Conservation (phyloP, 2,113 vertebrate genomes). For the Brachyhypopomus gauderio region DNA sequence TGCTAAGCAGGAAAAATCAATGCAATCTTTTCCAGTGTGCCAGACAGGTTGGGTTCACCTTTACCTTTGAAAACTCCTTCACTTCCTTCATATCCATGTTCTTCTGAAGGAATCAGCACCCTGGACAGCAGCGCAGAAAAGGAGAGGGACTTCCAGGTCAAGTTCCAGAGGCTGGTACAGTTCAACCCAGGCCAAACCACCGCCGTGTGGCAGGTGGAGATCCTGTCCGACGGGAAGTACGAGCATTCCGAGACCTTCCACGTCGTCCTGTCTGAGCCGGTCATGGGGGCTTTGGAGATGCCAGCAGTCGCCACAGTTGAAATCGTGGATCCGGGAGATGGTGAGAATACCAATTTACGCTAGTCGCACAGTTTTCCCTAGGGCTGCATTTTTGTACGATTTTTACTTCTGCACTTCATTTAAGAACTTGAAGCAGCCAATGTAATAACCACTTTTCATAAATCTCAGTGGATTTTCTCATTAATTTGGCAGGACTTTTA, state of each 20-base stretch:
- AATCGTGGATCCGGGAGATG: conserved; percentile 89
- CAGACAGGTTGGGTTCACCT: not conserved
- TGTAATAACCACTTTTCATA: not conserved
- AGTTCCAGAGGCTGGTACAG: conserved; percentile 90
- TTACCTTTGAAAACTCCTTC: not conserved
- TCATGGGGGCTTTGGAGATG: conserved; percentile 87
- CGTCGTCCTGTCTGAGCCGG: conserved; percentile 87
- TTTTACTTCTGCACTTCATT: not conserved
- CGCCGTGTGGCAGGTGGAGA: conserved; percentile 83
- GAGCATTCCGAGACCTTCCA: conserved; percentile 89
- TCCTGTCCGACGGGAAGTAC: conserved; percentile 82
- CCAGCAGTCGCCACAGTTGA: conserved; percentile 82
- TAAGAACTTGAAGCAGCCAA: not conserved
- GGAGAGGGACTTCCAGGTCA: conserved; percentile 88
- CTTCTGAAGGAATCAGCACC: conserved; percentile 82
- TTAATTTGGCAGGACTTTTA: not conserved
- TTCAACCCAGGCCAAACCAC: conserved; percentile 91
- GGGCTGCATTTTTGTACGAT: not conserved
- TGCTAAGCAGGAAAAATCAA: conserved; percentile 21
- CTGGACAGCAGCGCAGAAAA: conserved; percentile 84
- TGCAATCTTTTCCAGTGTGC: not conserved
- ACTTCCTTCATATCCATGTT: not conserved
- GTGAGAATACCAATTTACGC: conserved; percentile 69
- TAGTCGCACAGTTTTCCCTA: not conserved
- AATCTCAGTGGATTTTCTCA: not conserved